Base-by-base conservation (phyloP, 1,140 invertebrate genomes). In the Eulimnadia texana region DNA sequence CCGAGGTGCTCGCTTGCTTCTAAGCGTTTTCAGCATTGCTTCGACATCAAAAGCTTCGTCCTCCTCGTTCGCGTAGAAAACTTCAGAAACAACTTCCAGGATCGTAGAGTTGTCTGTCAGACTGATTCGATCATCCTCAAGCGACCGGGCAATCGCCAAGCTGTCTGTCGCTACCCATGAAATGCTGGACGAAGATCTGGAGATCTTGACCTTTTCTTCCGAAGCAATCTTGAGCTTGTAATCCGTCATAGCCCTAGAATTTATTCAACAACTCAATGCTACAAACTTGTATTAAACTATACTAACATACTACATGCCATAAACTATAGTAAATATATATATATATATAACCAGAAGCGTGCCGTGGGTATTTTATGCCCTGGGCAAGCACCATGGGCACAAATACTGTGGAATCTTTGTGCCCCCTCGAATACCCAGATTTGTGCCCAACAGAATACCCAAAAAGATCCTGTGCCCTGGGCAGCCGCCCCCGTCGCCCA, bases 41-140 rank as follows among this genome's bases (percentile, higher is more conserved):
- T n/a, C n/a, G n/a, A n/a, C n/a, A n/a, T n/a, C n/a, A n/a, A n/a
- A n/a, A n/a, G n/a, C n/a, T 19, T 1, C 25, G 16, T 22, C 19
- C 16, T 27, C 27, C 19, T 58, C 55, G n/a, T n/a, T n/a, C n/a
- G n/a, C n/a, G n/a, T n/a, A n/a, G 28, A 22, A 29, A 58, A 58
- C 55, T 33, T 22, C 25, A 22, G 23, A 11, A 42, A 42, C 16
- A 16, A 42, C 33, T 16, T 42, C 6, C 33, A 42, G 16, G 6
- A 42, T 6, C 6, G 33, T 9, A 42, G 33, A 42, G 16, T 6
- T 16, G 6, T 6, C 6, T 6, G 16, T 6, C 33, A 16, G 33
- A 42, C 6, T 16, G 16, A 9, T 16, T 6, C 6, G 6, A 9
- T 42, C 33, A 16, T 42, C 33, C 6, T 9, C 16, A 42, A 42